phyloP scores from a whole-genome alignment of 1,140 invertebrate species.

The Procambarus clarkii region DNA sequence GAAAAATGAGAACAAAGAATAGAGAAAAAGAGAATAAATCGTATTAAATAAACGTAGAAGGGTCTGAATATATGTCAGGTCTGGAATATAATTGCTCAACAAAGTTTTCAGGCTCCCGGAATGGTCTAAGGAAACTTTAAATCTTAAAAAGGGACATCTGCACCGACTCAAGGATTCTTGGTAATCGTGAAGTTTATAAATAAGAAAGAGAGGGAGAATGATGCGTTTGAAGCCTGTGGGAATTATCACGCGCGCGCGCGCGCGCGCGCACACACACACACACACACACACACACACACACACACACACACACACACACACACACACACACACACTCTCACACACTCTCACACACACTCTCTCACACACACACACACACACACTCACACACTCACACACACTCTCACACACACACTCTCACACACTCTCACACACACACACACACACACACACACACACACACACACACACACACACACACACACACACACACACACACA shows the following conservation, averaged over 20 bases:
- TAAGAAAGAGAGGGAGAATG: too few relatives aligned
- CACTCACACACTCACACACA: background rate
- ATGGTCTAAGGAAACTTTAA: too few relatives aligned
- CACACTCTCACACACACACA: conserved; percentile 7
- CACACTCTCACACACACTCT: background rate
- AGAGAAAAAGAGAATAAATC: too few relatives aligned
- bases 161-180: too few relatives aligned
- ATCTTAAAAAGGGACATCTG: too few relatives aligned
- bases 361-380: background rate
- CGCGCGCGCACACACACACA: conserved; percentile 6
- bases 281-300: background rate
- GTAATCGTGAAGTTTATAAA: too few relatives aligned
- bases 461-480: background rate
- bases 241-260: background rate
- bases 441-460: conserved; percentile 7
- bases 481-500: conserved; percentile 3
- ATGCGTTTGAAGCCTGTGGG: background rate
- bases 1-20: too few relatives aligned
- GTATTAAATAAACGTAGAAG: too few relatives aligned
- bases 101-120: too few relatives aligned
- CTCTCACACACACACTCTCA: background rate
- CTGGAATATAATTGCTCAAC: too few relatives aligned
- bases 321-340: background rate
- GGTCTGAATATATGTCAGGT: too few relatives aligned
- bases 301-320: background rate